Evolutionary conservation across 2,797 vertebrate species (phyloP).

Genomic region (Acrocephalus scirpaceus): DNA sequence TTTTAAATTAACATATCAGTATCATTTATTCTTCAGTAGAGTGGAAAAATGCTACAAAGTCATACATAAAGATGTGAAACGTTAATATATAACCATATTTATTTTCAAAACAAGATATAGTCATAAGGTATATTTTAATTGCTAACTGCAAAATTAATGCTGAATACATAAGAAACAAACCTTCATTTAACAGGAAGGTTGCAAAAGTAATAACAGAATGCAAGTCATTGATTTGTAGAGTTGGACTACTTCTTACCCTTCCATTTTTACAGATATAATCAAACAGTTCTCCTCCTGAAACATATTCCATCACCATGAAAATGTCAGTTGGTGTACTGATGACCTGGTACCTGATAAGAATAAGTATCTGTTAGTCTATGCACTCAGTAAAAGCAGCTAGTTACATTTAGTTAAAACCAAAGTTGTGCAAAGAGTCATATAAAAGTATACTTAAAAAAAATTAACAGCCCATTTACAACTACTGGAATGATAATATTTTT

Average conservation of each 20-base stretch:
- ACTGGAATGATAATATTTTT: neutral
- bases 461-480: neutral
- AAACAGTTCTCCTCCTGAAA: slow-evolving; percentile 97
- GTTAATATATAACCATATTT: neutral
- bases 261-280: slow-evolving; percentile 99
- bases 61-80: neutral
- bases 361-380: slow-evolving; percentile 6
- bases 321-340: slow-evolving; percentile 99
- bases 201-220: neutral
- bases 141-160: neutral
- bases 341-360: slow-evolving; percentile 91
- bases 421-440: neutral
- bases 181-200: neutral
- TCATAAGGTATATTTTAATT: neutral
- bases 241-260: slow-evolving; percentile 83
- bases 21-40: neutral
- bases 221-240: neutral
- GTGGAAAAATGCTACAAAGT: neutral
- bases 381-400: neutral
- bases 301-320: slow-evolving; percentile 99
- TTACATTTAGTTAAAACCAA: neutral
- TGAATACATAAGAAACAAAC: neutral
- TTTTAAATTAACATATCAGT: neutral
- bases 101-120: neutral
- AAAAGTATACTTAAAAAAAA: neutral